phyloP scores from a whole-genome alignment of 1,140 invertebrate species.

The Aphelenchoides fujianensis region DNA sequence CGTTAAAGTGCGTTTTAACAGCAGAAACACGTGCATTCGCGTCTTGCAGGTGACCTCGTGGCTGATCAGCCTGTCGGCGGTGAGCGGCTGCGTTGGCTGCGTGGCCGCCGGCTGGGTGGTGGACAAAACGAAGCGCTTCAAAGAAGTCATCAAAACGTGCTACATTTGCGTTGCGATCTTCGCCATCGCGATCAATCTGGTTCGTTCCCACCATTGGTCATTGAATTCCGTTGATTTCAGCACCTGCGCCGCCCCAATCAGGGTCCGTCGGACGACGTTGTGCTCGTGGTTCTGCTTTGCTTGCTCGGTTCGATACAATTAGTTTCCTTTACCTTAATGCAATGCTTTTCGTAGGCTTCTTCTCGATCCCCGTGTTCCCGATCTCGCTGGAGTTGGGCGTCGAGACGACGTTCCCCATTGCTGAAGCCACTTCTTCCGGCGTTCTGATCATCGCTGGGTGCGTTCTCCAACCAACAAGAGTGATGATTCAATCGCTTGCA shows the following conservation, averaged over 20 bases:
- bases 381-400: constrained; percentile 49
- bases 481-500: constrained; percentile 22
- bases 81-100: constrained; percentile 38
- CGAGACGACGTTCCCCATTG: constrained; percentile 50
- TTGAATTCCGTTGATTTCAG: too few species aligned
- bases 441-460: constrained; percentile 50
- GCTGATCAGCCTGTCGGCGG: constrained; percentile 40
- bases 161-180: constrained; percentile 47
- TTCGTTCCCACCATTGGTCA: too few species aligned
- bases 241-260: constrained; percentile 30
- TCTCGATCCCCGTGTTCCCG: constrained; percentile 50
- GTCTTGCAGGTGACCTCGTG: constrained; percentile 38
- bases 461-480: constrained; percentile 3
- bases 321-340: neutral
- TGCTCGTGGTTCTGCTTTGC: constrained; percentile 33
- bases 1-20: too few species aligned
- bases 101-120: constrained; percentile 40
- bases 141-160: constrained; percentile 45
- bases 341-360: constrained; percentile 33
- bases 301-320: constrained; percentile 21
- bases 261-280: constrained; percentile 20
- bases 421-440: constrained; percentile 50
- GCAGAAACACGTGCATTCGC: too few species aligned
- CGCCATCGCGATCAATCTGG: constrained; percentile 36
- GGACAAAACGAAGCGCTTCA: constrained; percentile 45